phyloP scores from a whole-genome alignment of 1,140 invertebrate genomes.

The Nasonia vitripennis region DNA sequence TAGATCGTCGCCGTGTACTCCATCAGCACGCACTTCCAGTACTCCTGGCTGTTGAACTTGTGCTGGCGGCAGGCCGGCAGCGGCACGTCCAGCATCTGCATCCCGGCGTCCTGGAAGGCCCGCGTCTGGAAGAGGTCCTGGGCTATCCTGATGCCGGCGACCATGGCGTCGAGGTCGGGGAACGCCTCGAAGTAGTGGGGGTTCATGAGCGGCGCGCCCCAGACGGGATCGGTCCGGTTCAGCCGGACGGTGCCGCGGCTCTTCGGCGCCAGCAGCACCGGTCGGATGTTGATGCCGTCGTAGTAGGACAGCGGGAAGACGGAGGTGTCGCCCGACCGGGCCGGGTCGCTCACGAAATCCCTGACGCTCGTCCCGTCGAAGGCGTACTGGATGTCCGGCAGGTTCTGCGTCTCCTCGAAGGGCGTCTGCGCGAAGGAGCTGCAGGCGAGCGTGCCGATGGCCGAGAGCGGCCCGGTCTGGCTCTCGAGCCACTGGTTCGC shows the following conservation, averaged over 20 bases:
- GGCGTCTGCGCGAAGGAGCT: constrained; percentile 67
- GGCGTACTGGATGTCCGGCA: constrained; percentile 81
- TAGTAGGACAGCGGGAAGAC: constrained; percentile 66
- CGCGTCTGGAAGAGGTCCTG: constrained; percentile 58
- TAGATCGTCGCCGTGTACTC: constrained; percentile 80
- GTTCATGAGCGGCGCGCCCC: constrained; percentile 78
- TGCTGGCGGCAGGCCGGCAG: constrained; percentile 64
- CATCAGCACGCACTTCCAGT: constrained; percentile 80
- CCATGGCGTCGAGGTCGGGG: constrained; percentile 70
- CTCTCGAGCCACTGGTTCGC: constrained; percentile 64
- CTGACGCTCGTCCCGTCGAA: constrained; percentile 74
- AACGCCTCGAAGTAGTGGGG: constrained; percentile 76
- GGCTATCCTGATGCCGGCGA: constrained; percentile 71
- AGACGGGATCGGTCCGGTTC: constrained; percentile 75
- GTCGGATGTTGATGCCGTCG: constrained; percentile 69
- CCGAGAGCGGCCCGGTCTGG: constrained; percentile 65
- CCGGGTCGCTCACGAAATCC: constrained; percentile 64
- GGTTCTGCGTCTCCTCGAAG: constrained; percentile 58
- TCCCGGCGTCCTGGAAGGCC: constrained; percentile 59
- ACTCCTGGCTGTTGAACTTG: constrained; percentile 75
- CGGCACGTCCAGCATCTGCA: constrained; percentile 56
- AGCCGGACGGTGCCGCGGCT: constrained; percentile 76
- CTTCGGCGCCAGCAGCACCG: constrained; percentile 74
- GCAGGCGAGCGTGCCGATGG: constrained; percentile 64
- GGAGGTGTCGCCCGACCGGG: constrained; percentile 61